Conservation (phyloP, 2,888 invertebrate genomes). For the Drosophila subquinaria region DNA sequence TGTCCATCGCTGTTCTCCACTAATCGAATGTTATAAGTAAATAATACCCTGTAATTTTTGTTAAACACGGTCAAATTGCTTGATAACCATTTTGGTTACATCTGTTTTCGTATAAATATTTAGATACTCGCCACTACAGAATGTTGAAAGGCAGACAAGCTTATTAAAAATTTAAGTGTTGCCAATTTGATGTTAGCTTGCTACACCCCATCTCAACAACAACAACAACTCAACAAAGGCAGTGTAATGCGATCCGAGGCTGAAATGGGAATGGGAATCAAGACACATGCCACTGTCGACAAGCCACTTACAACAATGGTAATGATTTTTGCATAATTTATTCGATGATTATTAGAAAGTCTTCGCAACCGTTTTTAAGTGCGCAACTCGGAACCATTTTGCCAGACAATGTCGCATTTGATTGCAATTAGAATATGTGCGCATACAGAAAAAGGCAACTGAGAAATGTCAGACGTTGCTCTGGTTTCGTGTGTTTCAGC, state of each 20-base stretch:
- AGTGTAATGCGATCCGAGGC: slow-evolving; percentile 73
- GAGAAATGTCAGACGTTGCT: slow-evolving; percentile 37
- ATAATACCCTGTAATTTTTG: background rate
- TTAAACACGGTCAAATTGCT: background rate
- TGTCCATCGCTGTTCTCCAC: too few species aligned
- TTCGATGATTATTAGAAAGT: slow-evolving; percentile 85
- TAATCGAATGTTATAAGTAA: too few species aligned
- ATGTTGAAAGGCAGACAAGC: slow-evolving; percentile 51
- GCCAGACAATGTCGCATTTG: slow-evolving; percentile 70
- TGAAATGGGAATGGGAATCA: slow-evolving; percentile 31
- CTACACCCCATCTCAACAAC: background rate
- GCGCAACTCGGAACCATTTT: slow-evolving; percentile 25
- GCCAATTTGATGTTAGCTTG: slow-evolving; percentile 52
- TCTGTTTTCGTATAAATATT: slow-evolving; percentile 9
- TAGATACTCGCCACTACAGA: slow-evolving; percentile 1
- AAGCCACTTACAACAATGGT: slow-evolving; percentile 79
- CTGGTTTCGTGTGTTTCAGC: slow-evolving; percentile 70
- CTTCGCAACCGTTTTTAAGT: slow-evolving; percentile 50
- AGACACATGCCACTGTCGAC: slow-evolving; percentile 50
- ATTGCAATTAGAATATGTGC: slow-evolving; percentile 81
- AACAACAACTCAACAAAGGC: slow-evolving; percentile 16
- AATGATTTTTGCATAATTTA: slow-evolving; percentile 85
- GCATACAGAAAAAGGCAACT: slow-evolving; percentile 31
- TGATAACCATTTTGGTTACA: background rate
- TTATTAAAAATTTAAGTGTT: slow-evolving; percentile 83